Evolutionary conservation across 2,888 invertebrate species (phyloP).

Genomic region (Apocheima hispidaria): DNA sequence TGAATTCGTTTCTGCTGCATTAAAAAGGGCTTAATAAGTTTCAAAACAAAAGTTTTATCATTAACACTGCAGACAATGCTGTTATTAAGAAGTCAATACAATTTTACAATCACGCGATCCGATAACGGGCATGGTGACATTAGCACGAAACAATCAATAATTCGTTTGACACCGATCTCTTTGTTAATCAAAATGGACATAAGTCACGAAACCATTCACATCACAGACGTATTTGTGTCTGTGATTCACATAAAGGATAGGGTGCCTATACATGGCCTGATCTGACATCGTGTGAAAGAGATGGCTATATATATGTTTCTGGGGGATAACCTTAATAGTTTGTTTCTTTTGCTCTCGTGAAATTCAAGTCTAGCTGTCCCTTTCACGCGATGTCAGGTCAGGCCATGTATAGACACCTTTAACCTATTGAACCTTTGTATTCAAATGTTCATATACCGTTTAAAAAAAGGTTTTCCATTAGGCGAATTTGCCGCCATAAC

Average conservation of each 20-base stretch:
- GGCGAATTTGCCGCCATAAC: too few relatives aligned
- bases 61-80: constrained; percentile 32
- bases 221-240: too few relatives aligned
- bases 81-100: constrained; percentile 55
- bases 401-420: too few relatives aligned
- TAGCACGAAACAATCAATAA: constrained; percentile 40
- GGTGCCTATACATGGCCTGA: too few relatives aligned
- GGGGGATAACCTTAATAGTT: too few relatives aligned
- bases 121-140: constrained; percentile 39
- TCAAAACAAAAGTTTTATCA: constrained; percentile 8
- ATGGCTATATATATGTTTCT: too few relatives aligned
- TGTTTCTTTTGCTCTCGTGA: too few relatives aligned
- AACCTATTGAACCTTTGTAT: constrained; percentile 7
- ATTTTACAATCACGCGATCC: constrained; percentile 53
- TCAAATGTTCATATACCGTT: not conserved
- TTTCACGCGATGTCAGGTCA: too few relatives aligned
- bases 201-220: constrained; percentile 39
- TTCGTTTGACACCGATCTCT: constrained; percentile 26
- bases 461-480: too few relatives aligned
- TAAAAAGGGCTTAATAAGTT: not conserved
- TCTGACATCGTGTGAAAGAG: too few relatives aligned
- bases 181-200: constrained; percentile 21
- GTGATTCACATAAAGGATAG: too few relatives aligned
- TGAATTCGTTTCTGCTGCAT: not conserved
- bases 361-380: too few relatives aligned